Base-by-base conservation (phyloP, 2,113 vertebrate species). In the Halcyon malimbica region DNA sequence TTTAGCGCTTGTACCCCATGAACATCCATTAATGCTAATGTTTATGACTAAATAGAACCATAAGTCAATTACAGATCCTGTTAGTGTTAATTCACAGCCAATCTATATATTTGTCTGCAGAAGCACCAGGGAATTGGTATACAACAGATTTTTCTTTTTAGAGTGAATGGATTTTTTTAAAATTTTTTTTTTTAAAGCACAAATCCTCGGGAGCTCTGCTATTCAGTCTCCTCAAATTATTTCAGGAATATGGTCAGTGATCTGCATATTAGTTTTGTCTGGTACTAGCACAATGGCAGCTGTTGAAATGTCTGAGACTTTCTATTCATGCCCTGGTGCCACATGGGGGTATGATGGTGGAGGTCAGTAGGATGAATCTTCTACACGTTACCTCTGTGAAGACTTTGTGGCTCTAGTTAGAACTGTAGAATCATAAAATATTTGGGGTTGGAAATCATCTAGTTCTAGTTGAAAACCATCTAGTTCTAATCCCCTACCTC, bases 61-160 rank as follows among this genome's bases (percentile, higher is more conserved):
- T 95, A 94, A 96, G 89, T 96, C 95, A 96, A 95, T 94, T 96
- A 96, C 50, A 87, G 90, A 76, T 84, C 92, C 92, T 73, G 91
- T 90, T 94, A 94, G 86, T 90, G 94, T 94, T 94, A 96, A 96
- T 94, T 92, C 69, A 73, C 80, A 84, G 89, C n/a, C 65, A 95
- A 95, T 95, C 96, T 82, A 92, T 91, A 60, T 41, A 95, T 96
- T 95, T 95, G 69, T 91, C 90, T 93, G 86, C 87, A 89, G 83
- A 91, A 73, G 65, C 54, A 0, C n/a, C 16, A 56, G 86, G 62
- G 86, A 92, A 83, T 77, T 68, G 73, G 60, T 56, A 31, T 75
- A 35, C 69, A 60, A 84, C 41, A 89, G 77, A 94, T 91, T 78
- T 94, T 91, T 67, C 76, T 90, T 92, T 90, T 89, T 42, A 89